These are phyloP conservation scores for Camponotus fellah DNA, from an alignment of 2,888 invertebrate species.

Conservation along the genomic window DNA sequence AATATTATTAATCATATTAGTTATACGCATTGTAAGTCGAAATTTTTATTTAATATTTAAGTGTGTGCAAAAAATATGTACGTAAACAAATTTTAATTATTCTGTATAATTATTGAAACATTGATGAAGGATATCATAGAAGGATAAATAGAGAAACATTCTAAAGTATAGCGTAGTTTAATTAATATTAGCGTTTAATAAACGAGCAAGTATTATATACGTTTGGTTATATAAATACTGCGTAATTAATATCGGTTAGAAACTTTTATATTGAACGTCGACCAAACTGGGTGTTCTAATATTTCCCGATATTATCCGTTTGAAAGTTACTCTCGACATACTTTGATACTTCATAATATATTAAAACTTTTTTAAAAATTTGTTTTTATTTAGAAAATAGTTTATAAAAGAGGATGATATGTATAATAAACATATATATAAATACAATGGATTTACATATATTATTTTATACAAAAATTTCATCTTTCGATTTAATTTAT, in stretches of 20 bases:
- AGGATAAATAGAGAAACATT: background rate
- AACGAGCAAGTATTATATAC: constrained; percentile 11
- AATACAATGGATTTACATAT: background rate
- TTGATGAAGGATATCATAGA: too few species aligned
- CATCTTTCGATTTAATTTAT: background rate
- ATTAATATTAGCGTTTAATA: constrained; percentile 10
- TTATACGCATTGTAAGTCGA: background rate
- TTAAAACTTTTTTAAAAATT: background rate
- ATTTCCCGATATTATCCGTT: background rate
- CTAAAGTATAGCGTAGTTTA: background rate
- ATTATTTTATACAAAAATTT: background rate
- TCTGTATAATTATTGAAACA: too few species aligned
- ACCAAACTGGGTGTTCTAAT: background rate
- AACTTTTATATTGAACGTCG: background rate
- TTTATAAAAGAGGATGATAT: background rate
- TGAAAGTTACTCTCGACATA: background rate
- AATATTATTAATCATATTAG: background rate
- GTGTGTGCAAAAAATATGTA: background rate
- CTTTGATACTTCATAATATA: background rate
- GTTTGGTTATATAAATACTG: background rate
- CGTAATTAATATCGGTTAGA: background rate
- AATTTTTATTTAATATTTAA: background rate
- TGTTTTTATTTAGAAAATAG: too few species aligned
- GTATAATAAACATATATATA: too few species aligned
- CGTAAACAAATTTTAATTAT: too few species aligned